Evolutionary conservation across 2,797 vertebrate species (phyloP).

Genomic region (Premnoplex brunnescens): DNA sequence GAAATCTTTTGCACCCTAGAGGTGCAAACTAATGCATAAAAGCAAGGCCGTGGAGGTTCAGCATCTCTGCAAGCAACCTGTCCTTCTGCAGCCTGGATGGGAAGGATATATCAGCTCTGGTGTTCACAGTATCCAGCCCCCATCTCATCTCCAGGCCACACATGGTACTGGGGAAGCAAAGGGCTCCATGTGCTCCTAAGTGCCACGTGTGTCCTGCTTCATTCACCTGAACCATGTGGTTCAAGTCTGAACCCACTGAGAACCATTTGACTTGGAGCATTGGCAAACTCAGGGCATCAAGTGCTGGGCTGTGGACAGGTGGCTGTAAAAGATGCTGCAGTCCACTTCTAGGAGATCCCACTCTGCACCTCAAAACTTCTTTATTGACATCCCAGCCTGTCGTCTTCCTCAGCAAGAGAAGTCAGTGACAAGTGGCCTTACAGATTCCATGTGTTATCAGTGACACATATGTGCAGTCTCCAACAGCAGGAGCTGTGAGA

Average conservation of each 20-base stretch:
- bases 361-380: background rate
- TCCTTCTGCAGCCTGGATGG: background rate
- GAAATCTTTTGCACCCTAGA: background rate
- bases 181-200: background rate
- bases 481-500: background rate
- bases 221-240: background rate
- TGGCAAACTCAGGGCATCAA: background rate
- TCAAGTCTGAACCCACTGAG: background rate
- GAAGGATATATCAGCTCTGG: background rate
- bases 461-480: fast-evolving
- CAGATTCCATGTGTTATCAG: background rate
- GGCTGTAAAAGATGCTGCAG: background rate
- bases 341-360: background rate
- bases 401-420: background rate
- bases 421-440: background rate
- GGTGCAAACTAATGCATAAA: background rate
- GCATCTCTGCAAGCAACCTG: background rate
- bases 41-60: background rate
- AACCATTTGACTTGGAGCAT: background rate
- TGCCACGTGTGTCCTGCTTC: background rate
- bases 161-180: background rate
- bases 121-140: background rate
- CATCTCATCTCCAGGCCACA: background rate
- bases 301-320: background rate
- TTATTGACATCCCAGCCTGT: background rate